phyloP scores from a whole-genome alignment of 2,888 invertebrate species.

The Gandaritis pyraliata region DNA sequence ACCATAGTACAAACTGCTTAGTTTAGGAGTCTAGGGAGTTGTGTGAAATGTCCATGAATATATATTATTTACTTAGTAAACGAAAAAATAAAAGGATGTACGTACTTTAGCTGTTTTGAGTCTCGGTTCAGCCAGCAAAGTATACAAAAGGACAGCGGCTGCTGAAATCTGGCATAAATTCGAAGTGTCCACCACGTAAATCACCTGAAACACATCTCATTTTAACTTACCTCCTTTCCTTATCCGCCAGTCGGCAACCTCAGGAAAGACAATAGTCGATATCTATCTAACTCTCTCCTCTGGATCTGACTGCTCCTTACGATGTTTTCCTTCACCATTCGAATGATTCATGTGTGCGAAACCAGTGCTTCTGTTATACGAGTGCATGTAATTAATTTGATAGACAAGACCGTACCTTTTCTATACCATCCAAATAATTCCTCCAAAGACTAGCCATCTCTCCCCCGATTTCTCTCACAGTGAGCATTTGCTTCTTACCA shows the following conservation, averaged over 20 bases:
- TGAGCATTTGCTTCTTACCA: conserved; percentile 81
- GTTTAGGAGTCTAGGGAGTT: too few relatives aligned
- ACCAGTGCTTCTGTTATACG: too few relatives aligned
- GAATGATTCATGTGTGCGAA: neutral
- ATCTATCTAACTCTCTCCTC: too few relatives aligned
- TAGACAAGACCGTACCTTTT: conserved; percentile 71
- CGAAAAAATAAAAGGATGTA: too few relatives aligned
- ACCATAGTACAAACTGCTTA: too few relatives aligned
- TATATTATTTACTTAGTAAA: too few relatives aligned
- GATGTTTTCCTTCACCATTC: neutral
- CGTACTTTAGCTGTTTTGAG: conserved; percentile 86
- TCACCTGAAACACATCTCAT: conserved; percentile 71
- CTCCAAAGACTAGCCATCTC: conserved; percentile 93
- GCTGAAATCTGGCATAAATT: conserved; percentile 94
- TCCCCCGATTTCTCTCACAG: conserved; percentile 91
- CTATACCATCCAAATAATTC: conserved; percentile 87
- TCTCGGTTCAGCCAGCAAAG: conserved; percentile 89
- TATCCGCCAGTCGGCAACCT: neutral
- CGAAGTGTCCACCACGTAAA: conserved; percentile 93
- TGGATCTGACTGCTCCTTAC: too few relatives aligned
- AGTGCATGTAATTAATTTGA: too few relatives aligned
- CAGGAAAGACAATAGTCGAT: too few relatives aligned
- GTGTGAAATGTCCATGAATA: too few relatives aligned
- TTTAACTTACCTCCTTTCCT: neutral
- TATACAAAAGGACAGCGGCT: conserved; percentile 91